Percentiles rank a stretch among this genome's conserved stretches.
Conservation (phyloP, 2,797 vertebrate genomes). For the Rallus crepitans region DNA sequence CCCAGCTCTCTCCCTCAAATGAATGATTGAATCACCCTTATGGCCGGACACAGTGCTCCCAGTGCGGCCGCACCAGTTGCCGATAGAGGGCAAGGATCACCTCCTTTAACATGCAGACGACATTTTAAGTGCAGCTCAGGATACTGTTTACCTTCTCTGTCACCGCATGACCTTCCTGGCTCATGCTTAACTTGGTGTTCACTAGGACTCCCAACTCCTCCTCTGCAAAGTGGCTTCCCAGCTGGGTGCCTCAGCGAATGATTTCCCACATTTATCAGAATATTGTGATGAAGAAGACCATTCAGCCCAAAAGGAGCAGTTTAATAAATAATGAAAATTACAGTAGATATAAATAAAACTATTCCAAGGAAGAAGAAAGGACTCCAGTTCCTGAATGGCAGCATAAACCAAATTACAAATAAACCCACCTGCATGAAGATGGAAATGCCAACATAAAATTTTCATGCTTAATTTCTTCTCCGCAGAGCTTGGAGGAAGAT, state of each 20-base stretch:
- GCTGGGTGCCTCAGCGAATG: no score
- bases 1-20: not conserved
- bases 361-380: not conserved
- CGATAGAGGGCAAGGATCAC: not conserved
- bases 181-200: not conserved
- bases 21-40: no score
- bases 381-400: not conserved
- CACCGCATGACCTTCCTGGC: not conserved
- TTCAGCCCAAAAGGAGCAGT: not conserved
- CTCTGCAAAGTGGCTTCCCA: not conserved
- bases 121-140: not conserved
- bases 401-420: not conserved
- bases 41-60: rapidly evolving
- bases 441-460: not conserved
- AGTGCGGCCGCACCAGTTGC: not conserved
- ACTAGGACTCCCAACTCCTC: not conserved
- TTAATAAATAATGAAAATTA: not conserved
- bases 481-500: not conserved
- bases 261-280: not conserved
- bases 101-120: not conserved
- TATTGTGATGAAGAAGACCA: not conserved
- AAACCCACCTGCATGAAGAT: not conserved
- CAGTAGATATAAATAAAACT: not conserved
- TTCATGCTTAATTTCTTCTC: not conserved
- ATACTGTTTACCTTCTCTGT: not conserved